Evolutionary conservation across 2,888 invertebrate genomes (phyloP).

Genomic region (Megaustenia siamemsis): DNA sequence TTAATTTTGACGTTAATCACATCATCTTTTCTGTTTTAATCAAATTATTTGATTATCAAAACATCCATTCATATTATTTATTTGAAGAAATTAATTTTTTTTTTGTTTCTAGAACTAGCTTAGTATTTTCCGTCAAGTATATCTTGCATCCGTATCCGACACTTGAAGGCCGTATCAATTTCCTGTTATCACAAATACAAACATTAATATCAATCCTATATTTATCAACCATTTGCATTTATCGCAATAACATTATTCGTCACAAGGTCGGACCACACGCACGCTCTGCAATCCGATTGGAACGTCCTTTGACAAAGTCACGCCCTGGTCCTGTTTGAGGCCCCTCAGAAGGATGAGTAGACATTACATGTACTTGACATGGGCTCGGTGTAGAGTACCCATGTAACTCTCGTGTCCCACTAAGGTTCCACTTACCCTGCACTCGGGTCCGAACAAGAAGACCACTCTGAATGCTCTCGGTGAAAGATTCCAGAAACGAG

Average conservation of each 20-base stretch:
- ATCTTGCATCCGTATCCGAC: too few species aligned
- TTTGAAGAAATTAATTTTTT: too few species aligned
- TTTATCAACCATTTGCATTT: constrained; percentile 34
- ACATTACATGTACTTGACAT: not conserved
- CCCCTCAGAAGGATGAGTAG: constrained; percentile 20
- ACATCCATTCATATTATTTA: too few species aligned
- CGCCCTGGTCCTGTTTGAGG: not conserved
- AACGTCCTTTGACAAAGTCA: constrained; percentile 20
- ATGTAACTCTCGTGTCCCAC: constrained; percentile 23
- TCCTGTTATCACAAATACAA: not conserved
- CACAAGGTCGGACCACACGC: not conserved
- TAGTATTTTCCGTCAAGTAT: too few species aligned
- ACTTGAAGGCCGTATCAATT: too few species aligned
- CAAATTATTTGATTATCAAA: too few species aligned
- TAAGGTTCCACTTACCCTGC: not conserved
- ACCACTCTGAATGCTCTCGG: not conserved
- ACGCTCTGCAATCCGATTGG: not conserved
- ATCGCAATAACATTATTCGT: not conserved
- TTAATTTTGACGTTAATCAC: too few species aligned
- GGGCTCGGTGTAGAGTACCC: not conserved
- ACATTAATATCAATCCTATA: not conserved
- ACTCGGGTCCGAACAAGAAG: not conserved
- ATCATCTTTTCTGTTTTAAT: too few species aligned
- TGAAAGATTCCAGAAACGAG: not conserved
- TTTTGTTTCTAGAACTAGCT: too few species aligned